Evolutionary conservation across 2,888 invertebrate species (phyloP).

Genomic region (Anagyrus pseudococci): DNA sequence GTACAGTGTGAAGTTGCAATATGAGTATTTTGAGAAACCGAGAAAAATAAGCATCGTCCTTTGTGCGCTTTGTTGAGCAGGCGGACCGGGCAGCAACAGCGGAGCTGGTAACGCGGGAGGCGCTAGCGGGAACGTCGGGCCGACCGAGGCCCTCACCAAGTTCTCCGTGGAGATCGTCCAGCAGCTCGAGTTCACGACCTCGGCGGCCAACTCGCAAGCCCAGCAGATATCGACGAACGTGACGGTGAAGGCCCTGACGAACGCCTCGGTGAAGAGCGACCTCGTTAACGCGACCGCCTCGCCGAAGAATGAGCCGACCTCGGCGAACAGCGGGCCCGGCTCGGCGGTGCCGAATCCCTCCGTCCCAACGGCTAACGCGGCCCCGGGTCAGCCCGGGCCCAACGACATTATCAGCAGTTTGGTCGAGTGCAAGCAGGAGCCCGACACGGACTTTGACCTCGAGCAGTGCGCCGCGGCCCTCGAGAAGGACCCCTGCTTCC

Average conservation of each 20-base stretch:
- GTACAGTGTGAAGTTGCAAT: background rate
- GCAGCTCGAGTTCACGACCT: constrained; percentile 88
- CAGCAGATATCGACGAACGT: constrained; percentile 93
- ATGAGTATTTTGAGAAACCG: background rate
- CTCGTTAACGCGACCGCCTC: constrained; percentile 61
- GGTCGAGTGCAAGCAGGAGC: constrained; percentile 85
- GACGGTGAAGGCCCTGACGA: constrained; percentile 83
- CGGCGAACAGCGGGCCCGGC: constrained; percentile 50
- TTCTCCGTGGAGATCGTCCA: constrained; percentile 94
- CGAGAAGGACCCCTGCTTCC: constrained; percentile 83
- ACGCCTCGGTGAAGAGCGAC: constrained; percentile 71
- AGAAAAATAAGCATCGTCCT: background rate
- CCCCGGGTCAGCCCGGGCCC: constrained; percentile 43
- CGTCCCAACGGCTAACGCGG: background rate
- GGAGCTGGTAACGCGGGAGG: constrained; percentile 29
- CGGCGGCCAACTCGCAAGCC: constrained; percentile 84
- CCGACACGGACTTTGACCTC: constrained; percentile 84
- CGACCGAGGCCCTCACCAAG: constrained; percentile 66
- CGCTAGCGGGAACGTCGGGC: constrained; percentile 45
- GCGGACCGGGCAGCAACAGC: constrained; percentile 41
- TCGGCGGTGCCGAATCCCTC: constrained; percentile 23
- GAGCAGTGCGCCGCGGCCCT: constrained; percentile 85
- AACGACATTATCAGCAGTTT: constrained; percentile 65
- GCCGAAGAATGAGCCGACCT: constrained; percentile 63
- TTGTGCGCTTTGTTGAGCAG: background rate